These are phyloP conservation scores for Fistularia commersonii DNA, from an alignment of 2,797 vertebrate genomes.

Conservation along the genomic window DNA sequence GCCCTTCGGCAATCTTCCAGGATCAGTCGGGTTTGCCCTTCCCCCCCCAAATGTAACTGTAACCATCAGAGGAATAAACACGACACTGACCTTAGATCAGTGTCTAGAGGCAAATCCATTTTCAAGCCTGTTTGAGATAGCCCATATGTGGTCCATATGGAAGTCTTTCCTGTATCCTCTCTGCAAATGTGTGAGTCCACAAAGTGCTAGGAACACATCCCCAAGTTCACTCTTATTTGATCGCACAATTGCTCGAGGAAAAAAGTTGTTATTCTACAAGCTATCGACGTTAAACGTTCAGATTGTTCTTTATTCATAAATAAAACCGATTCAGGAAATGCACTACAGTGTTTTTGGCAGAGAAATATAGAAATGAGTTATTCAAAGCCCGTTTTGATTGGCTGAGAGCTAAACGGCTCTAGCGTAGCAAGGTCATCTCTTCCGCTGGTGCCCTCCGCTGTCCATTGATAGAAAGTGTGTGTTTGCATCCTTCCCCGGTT, in stretches of 20 bases:
- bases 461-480: constrained; percentile 23
- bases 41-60: constrained; percentile 52
- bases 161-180: constrained; percentile 53
- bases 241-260: constrained; percentile 7
- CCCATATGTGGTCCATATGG: constrained; percentile 73
- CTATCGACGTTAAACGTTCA: too few relatives aligned
- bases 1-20: constrained; percentile 62
- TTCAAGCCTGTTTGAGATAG: constrained; percentile 42
- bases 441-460: constrained; percentile 6
- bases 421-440: constrained; percentile 7
- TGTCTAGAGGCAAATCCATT: constrained; percentile 59
- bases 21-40: constrained; percentile 52
- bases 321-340: too few relatives aligned
- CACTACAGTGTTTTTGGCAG: too few relatives aligned
- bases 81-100: constrained; percentile 69
- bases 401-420: too few relatives aligned
- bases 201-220: constrained; percentile 48
- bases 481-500: constrained; percentile 25
- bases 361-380: neutral
- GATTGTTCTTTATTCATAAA: too few relatives aligned
- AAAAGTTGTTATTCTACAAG: neutral
- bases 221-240: constrained; percentile 32
- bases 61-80: constrained; percentile 66
- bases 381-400: too few relatives aligned
- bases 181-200: constrained; percentile 40